Evolutionary conservation across 1,140 invertebrate genomes (phyloP).

Genomic region (Saccostrea echinata): DNA sequence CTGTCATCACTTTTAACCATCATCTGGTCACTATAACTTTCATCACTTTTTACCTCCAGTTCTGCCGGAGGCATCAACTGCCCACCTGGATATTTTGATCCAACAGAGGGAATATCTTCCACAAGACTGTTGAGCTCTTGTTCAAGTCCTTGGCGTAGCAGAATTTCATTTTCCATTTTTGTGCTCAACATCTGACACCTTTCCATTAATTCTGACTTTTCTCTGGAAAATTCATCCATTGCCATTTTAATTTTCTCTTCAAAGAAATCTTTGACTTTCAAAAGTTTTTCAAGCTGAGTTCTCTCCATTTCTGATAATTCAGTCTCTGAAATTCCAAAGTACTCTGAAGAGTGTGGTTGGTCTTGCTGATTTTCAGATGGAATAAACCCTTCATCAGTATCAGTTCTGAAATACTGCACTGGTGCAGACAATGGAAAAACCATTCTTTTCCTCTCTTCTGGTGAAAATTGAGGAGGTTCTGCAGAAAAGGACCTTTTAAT

Average conservation of each 20-base stretch:
- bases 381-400: neutral
- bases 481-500: neutral
- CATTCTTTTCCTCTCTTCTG: neutral
- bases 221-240: constrained; percentile 57
- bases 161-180: constrained; percentile 54
- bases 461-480: neutral
- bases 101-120: constrained; percentile 1
- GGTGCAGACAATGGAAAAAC: constrained; percentile 7
- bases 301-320: constrained; percentile 6
- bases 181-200: constrained; percentile 55
- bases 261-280: constrained; percentile 31
- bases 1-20: neutral
- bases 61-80: neutral
- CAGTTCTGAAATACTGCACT: neutral
- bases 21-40: no score
- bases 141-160: constrained; percentile 55
- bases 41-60: neutral
- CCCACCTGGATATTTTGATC: neutral
- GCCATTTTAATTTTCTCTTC: constrained; percentile 44
- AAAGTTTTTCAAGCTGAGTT: constrained; percentile 55
- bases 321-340: neutral
- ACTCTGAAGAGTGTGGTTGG: neutral
- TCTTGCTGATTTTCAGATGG: neutral
- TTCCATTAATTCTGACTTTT: constrained; percentile 59
- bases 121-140: constrained; percentile 54